Evolutionary conservation across 1,140 invertebrate species (phyloP), one percentile per base, ranked within the genome.

Genomic region (Brachionus angularis): DNA sequence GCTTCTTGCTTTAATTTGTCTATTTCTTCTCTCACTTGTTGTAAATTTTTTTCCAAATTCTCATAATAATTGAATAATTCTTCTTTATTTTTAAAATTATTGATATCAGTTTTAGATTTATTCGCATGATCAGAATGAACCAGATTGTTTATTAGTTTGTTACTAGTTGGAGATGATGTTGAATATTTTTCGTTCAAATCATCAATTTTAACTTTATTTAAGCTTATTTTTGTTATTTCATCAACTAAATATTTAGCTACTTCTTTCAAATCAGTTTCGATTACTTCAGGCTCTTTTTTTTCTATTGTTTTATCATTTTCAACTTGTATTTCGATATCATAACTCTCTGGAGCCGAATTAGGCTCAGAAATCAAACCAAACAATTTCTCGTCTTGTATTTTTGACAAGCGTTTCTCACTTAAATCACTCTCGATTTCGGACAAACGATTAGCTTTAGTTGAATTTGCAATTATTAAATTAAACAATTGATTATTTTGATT

Each of bases 201-300:
- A 27, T 67, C 62, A 4, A 67, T 67, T 67, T 67, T 67, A 12
- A 67, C 62, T 31, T 67, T 67, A 10, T 67, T 67, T 25, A 67
- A 31, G 21, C 42, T 47, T 2, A 67, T 67, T 34, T 67, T 67
- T 18, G 62, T 67, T 47, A 67, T 67, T 50, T 67, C 62, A 7
- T 67, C 47, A 0, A 67, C 62, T 10, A 67, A 34, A 36, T 67
- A 67, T 16, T 67, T 67, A 23, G 62, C 62, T 16, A 67, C 47
- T 1, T 67, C 62, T 1, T 34, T 46, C 1, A 67, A 42, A 21
- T 67, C 42, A 4, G 12, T 31, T 23, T 67, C 62, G 18, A 47
- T 47, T 16, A 0, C 0, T 18, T 25, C 29, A 16, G 39, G 10
- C 39, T 42, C 31, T 67, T 52, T 34, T 44, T 36, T 14, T 64